phyloP scores from a whole-genome alignment of 2,888 invertebrate genomes.

The Netelia fuscicornis region DNA sequence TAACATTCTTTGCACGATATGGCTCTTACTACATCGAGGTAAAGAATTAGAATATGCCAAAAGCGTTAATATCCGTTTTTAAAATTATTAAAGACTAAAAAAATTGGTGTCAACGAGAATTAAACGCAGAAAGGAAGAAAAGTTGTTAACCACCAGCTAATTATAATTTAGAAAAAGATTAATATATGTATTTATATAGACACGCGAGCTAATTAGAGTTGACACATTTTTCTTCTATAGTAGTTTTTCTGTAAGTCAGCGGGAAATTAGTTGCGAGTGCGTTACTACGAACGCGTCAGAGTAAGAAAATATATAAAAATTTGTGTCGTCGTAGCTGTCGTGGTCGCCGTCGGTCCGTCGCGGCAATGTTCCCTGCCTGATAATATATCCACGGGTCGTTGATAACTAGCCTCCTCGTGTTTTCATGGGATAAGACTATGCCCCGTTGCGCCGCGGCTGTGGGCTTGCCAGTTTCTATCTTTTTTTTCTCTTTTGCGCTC shows the following conservation, averaged over 20 bases:
- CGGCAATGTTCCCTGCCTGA: conserved; percentile 40
- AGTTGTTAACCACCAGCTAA: no score
- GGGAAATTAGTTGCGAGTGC: not conserved
- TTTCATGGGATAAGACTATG: conserved; percentile 61
- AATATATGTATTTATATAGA: no score
- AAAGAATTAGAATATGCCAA: no score
- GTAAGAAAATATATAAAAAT: conserved; percentile 11
- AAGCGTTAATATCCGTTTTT: no score
- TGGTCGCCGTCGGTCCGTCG: conserved; percentile 30
- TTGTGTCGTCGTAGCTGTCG: conserved; percentile 3
- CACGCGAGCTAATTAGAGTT: no score
- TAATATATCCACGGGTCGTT: conserved; percentile 67
- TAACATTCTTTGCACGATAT: no score
- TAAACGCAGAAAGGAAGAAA: no score
- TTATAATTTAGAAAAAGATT: no score
- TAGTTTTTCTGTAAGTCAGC: not conserved
- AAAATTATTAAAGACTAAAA: no score
- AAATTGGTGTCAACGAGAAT: no score
- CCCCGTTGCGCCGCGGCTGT: conserved; percentile 15
- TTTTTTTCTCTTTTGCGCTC: conserved; percentile 10
- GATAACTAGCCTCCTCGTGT: conserved; percentile 64
- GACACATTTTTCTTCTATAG: not conserved
- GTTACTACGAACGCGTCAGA: not conserved
- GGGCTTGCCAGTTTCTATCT: conserved; percentile 10
- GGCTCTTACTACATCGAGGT: no score